A percentile compares a stretch with the other conserved stretches of the same genome.
Evolutionary conservation across 2,113 vertebrate species (phyloP).

Genomic region (Balaenoptera acutorostrata): DNA sequence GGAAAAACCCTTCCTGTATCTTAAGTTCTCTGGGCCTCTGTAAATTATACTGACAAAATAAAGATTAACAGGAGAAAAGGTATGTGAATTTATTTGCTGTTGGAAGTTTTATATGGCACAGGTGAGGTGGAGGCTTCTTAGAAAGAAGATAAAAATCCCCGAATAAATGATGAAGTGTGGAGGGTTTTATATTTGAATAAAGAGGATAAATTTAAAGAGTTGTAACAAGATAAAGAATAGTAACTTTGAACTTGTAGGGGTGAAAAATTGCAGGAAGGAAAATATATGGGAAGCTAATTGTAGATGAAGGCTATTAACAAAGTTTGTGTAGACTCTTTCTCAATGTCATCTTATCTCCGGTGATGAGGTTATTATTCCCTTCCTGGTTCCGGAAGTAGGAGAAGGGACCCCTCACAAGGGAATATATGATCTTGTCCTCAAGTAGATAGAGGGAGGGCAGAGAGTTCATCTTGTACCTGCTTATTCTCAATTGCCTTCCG

Average conservation of each 20-base stretch:
- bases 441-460: background rate
- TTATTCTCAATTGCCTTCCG: background rate
- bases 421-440: background rate
- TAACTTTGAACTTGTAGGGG: background rate
- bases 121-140: background rate
- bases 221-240: background rate
- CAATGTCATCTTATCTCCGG: background rate
- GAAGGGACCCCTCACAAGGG: background rate
- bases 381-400: fast-evolving
- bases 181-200: background rate
- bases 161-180: background rate
- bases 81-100: background rate
- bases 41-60: background rate
- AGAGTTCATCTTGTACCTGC: background rate
- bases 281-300: background rate
- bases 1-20: background rate
- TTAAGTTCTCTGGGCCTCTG: background rate
- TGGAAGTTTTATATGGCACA: background rate
- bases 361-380: background rate
- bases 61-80: background rate
- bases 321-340: background rate
- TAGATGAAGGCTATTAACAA: background rate
- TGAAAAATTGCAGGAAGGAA: background rate
- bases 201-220: background rate
- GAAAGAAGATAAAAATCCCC: background rate